Evolutionary conservation across 23 tunicate species (phyloP).

Genomic region (Oikopleura albicans): DNA sequence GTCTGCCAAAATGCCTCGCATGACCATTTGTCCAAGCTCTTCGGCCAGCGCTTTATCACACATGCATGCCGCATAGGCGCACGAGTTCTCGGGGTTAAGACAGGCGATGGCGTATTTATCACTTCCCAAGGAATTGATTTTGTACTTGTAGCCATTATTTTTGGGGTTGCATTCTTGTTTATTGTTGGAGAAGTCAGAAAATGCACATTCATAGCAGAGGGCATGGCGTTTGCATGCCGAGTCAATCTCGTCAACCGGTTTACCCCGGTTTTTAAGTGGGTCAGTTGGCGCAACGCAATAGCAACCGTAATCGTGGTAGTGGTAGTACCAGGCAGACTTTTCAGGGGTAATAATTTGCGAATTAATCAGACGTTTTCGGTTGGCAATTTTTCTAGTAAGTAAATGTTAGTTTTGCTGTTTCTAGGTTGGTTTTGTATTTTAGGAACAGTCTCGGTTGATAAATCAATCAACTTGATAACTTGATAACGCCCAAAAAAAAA

Average conservation of each 20-base stretch:
- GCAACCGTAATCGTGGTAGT: conserved; percentile 17
- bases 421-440: too few relatives aligned
- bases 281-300: not conserved
- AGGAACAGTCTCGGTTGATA: too few relatives aligned
- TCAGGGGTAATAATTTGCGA: not conserved
- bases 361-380: not conserved
- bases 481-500: too few relatives aligned
- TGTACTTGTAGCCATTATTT: not conserved
- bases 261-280: not conserved
- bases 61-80: not conserved
- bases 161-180: not conserved
- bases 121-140: not conserved
- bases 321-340: not conserved
- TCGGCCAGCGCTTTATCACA: not conserved
- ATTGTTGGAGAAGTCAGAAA: not conserved
- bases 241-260: conserved; percentile 11
- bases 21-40: not conserved
- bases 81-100: not conserved
- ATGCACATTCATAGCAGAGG: not conserved
- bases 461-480: too few relatives aligned
- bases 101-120: not conserved
- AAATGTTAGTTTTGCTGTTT: too few relatives aligned
- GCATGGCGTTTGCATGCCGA: not conserved
- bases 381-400: not conserved
- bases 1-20: not conserved